Evolutionary conservation across 2,797 vertebrate species (phyloP).

Genomic region (Acrossocheilus wenchowensis): DNA sequence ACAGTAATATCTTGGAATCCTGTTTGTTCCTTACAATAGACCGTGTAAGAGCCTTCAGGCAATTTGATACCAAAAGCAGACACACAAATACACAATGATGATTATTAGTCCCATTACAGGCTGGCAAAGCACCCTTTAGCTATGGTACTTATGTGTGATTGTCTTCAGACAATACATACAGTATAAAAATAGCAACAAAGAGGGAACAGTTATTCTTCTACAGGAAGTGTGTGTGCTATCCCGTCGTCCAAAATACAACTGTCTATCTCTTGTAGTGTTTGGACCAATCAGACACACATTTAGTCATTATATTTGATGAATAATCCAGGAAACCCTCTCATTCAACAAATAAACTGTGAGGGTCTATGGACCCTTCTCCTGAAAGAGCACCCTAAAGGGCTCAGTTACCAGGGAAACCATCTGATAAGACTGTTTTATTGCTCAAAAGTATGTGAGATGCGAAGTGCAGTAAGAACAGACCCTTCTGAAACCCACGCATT

Average conservation of each 20-base stretch:
- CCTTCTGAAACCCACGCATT: too few species aligned
- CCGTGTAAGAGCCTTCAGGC: background rate
- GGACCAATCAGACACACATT: too few species aligned
- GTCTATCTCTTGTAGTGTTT: background rate
- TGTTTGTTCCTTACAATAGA: conserved; percentile 14
- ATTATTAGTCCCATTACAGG: conserved; percentile 9
- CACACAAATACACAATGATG: background rate
- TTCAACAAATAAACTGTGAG: too few species aligned
- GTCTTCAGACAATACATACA: background rate
- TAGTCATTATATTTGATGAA: too few species aligned
- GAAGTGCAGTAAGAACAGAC: too few species aligned
- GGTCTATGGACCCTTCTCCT: too few species aligned
- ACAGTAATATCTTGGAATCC: conserved; percentile 27
- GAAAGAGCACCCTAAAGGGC: too few species aligned
- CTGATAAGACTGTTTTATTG: too few species aligned
- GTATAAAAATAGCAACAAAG: conserved; percentile 17
- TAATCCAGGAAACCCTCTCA: too few species aligned
- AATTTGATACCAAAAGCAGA: conserved; percentile 3
- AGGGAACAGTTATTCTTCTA: background rate
- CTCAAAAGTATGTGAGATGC: too few species aligned
- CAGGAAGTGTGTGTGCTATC: background rate
- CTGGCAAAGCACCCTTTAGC: background rate
- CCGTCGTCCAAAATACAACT: background rate
- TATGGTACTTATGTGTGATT: background rate
- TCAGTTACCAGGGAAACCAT: too few species aligned